Evolutionary conservation across 1,140 invertebrate species (phyloP).

Genomic region (Zaprionus kolodkinae): DNA sequence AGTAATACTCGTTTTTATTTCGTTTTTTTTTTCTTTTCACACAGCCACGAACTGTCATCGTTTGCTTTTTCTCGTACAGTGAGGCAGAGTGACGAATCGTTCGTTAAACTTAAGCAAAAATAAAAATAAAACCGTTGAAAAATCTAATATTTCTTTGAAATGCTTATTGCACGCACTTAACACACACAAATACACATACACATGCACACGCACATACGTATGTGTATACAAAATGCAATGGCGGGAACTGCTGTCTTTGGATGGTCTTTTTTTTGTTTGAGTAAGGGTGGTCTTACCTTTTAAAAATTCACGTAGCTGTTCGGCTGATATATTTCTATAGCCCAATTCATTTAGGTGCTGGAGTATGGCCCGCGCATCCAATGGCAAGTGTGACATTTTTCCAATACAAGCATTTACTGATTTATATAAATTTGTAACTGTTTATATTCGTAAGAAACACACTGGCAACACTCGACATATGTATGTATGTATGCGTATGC

Average conservation of each 20-base stretch:
- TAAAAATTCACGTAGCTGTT: constrained; percentile 85
- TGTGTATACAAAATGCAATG: constrained; percentile 34
- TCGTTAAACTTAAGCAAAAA: constrained; percentile 63
- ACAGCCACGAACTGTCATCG: constrained; percentile 37
- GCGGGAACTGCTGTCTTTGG: constrained; percentile 52
- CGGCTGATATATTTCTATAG: constrained; percentile 85
- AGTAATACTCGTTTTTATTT: constrained; percentile 78
- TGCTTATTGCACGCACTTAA: constrained; percentile 37
- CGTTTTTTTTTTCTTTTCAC: constrained; percentile 29
- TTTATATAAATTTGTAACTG: constrained; percentile 57
- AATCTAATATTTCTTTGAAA: constrained; percentile 52
- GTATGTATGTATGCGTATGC: neutral
- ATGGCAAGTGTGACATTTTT: constrained; percentile 83
- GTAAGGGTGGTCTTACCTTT: constrained; percentile 81
- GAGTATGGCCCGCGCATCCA: constrained; percentile 85
- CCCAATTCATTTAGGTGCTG: constrained; percentile 85
- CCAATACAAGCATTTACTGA: constrained; percentile 53
- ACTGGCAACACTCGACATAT: constrained; percentile 4
- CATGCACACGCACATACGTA: constrained; percentile 29
- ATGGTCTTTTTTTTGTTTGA: constrained; percentile 9
- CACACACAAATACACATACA: constrained; percentile 27
- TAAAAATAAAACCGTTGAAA: constrained; percentile 60
- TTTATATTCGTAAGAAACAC: constrained; percentile 65
- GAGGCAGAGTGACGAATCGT: constrained; percentile 67
- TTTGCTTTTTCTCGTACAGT: constrained; percentile 33